Conservation (phyloP, 92 coral and sea anemone genomes). For the Heliopora coerulea region DNA sequence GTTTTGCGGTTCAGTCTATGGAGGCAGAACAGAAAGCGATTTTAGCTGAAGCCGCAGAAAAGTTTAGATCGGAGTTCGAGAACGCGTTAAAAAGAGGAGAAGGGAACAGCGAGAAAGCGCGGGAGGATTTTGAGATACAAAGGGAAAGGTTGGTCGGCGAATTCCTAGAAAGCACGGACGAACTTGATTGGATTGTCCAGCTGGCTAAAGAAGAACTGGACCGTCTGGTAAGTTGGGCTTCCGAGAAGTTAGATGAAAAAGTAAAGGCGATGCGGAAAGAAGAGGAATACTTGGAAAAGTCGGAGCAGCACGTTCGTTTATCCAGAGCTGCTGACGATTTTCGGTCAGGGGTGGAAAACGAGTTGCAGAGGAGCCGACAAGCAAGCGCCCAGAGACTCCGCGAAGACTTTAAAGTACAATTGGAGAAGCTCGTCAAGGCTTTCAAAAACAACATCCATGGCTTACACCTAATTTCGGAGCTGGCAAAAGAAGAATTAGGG, state of each 20-base stretch:
- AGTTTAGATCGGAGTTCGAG: conserved; percentile 18
- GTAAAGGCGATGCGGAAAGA: conserved; percentile 14
- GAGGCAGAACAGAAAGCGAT: neutral
- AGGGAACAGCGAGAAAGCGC: neutral
- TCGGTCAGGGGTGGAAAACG: conserved; percentile 19
- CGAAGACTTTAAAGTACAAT: neutral
- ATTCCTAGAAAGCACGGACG: neutral
- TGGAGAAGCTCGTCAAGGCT: conserved; percentile 1
- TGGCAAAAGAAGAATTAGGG: neutral
- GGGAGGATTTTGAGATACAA: neutral
- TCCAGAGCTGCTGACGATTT: conserved; percentile 9
- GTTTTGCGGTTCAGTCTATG: neutral
- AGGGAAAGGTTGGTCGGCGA: neutral
- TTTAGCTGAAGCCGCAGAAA: neutral
- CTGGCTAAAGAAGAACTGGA: neutral
- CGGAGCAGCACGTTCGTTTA: conserved; percentile 6
- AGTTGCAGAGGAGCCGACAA: neutral
- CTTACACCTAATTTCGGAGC: neutral
- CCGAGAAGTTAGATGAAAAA: neutral
- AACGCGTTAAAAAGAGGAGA: conserved; percentile 1
- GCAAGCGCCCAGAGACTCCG: neutral
- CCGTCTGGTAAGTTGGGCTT: neutral
- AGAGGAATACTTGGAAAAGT: conserved; percentile 2
- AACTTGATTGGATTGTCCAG: neutral
- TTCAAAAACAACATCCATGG: neutral